Conservation (phyloP, 2,888 invertebrate species). For the Pollenia griseotomentosa region DNA sequence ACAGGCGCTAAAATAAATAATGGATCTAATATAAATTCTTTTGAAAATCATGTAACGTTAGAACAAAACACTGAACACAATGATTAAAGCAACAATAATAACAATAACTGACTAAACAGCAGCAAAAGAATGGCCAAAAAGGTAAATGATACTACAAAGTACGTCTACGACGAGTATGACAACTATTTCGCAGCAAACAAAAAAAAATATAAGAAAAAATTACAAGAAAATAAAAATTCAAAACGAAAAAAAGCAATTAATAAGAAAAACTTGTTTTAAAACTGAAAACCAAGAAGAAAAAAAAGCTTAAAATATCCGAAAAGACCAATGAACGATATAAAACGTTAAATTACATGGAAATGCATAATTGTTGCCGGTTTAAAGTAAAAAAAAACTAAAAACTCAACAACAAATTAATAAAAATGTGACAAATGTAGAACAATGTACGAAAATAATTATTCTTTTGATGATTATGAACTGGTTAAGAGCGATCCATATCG, state of each 20-base stretch:
- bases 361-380: slow-evolving; percentile 70
- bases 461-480: slow-evolving; percentile 20
- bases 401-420: slow-evolving; percentile 19
- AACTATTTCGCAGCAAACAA: slow-evolving; percentile 34
- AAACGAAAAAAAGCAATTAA: slow-evolving; percentile 60
- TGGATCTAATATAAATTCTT: slow-evolving; percentile 60
- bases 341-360: slow-evolving; percentile 70
- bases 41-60: slow-evolving; percentile 69
- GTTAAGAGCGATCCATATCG: slow-evolving; percentile 51
- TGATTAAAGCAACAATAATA: not conserved
- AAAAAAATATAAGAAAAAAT: not conserved
- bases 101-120: slow-evolving; percentile 19
- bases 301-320: slow-evolving; percentile 20
- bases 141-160: slow-evolving; percentile 38
- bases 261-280: slow-evolving; percentile 70
- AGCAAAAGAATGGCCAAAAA: slow-evolving; percentile 59
- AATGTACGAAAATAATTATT: slow-evolving; percentile 61
- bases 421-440: slow-evolving; percentile 72
- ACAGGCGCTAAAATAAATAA: slow-evolving; percentile 65
- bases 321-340: slow-evolving; percentile 67
- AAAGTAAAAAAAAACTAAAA: slow-evolving; percentile 56
- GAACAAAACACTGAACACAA: slow-evolving; percentile 46
- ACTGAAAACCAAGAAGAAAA: slow-evolving; percentile 38
- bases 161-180: slow-evolving; percentile 23
- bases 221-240: slow-evolving; percentile 19